Base-by-base conservation (phyloP, 2,888 invertebrate species). In the Ditula angustiorana region DNA sequence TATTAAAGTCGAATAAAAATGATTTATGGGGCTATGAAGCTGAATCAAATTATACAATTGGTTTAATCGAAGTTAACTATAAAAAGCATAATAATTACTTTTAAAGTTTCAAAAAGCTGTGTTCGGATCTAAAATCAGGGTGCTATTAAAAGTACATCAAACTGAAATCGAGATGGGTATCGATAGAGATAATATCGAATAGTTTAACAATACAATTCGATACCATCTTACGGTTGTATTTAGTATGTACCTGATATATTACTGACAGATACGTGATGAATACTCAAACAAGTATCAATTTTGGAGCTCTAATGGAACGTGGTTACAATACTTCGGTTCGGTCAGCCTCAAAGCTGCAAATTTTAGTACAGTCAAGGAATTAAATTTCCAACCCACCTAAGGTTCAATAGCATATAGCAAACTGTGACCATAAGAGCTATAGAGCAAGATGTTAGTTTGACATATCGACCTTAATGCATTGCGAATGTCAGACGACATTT, bases 111-210 rank as follows among this genome's bases (percentile, higher is more conserved):
- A 53, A 28, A 33, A 23, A 41, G 26, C 80, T 79, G 83, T 87
- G 88, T 89, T 85, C 88, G 85, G 86, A 87, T 82, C 82, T n/a
- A n/a, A 84, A 88, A 89, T 88, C 87, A 85, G 80, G 82, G 78
- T 71, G 80, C 86, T 86, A 89, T 90, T 89, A 89, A 87, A 88
- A 83, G 83, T 73, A 56, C 63, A 63, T 63, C 52, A 62, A 37
- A 41, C 23, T 19, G 41, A 41, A 19, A 21, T 82, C 78, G 78
- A 84, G 86, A 88, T 85, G 82, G 77, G 77, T 85, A 88, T 87
- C 87, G 86, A 88, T 88, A 81, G 70, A 76, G 87, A 87, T 88
- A 83, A 86, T 83, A 83, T 74, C 73, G 78, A 84, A 81, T 72
- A 67, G 41, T 63, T 24, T 11, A 50, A 46, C 41, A 55, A 59